These are phyloP conservation scores for Sebastes hopkinsi DNA, from an alignment of 2,797 vertebrate species.

Conservation along the genomic window DNA sequence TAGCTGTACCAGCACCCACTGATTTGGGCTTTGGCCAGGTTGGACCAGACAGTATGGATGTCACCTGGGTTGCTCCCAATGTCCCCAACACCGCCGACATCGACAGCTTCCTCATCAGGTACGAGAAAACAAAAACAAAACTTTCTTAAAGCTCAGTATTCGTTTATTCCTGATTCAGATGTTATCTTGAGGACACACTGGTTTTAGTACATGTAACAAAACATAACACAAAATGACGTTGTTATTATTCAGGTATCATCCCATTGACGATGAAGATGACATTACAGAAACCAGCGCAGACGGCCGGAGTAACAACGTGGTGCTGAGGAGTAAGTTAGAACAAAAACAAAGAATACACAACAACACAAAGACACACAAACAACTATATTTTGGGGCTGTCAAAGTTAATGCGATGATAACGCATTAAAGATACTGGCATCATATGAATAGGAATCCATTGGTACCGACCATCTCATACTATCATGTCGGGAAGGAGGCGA, in stretches of 20 bases:
- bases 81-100: conserved; percentile 86
- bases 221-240: not conserved
- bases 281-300: conserved; percentile 85
- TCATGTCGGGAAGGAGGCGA: rapidly evolving
- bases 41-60: conserved; percentile 86
- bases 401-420: rapidly evolving
- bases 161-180: not conserved
- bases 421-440: no score
- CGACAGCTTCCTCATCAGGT: conserved; percentile 87
- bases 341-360: not conserved
- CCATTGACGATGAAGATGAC: conserved; percentile 91
- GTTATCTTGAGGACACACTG: not conserved
- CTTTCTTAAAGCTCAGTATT: not conserved
- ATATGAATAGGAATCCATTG: no score
- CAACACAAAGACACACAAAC: not conserved
- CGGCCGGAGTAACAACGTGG: conserved; percentile 80
- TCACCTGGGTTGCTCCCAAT: conserved; percentile 88
- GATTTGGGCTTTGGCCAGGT: conserved; percentile 88
- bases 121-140: not conserved
- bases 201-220: not conserved
- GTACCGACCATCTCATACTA: no score
- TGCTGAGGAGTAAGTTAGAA: conserved; percentile 87
- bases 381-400: not conserved
- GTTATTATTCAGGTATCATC: conserved; percentile 86
- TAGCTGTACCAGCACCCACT: conserved; percentile 94